Evolutionary conservation across 2,113 vertebrate species (phyloP).

Genomic region (Aleadryas rufinucha): DNA sequence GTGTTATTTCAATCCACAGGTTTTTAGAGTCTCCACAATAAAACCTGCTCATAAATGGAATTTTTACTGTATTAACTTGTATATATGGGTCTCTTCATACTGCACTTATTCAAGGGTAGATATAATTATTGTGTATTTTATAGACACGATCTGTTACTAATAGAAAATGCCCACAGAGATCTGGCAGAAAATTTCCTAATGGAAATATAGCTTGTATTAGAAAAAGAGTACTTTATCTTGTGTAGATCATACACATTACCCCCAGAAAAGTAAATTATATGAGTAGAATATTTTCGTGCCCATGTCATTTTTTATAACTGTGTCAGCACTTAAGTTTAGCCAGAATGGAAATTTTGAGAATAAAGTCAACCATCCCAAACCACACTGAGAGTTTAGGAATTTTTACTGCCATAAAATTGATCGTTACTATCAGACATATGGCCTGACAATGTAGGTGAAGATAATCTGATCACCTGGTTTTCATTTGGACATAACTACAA

Average conservation of each 20-base stretch:
- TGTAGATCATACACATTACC: background rate
- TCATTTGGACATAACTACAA: background rate
- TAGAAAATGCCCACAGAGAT: background rate
- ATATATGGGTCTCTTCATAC: background rate
- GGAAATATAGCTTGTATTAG: background rate
- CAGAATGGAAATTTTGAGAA: background rate
- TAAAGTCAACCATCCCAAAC: background rate
- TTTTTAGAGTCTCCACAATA: background rate
- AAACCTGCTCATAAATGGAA: background rate
- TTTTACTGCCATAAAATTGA: background rate
- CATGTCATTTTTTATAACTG: background rate
- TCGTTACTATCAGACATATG: background rate
- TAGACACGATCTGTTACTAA: background rate
- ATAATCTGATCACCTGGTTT: background rate
- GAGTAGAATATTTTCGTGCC: background rate
- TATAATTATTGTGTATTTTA: background rate
- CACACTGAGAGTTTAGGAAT: background rate
- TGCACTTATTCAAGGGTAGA: background rate
- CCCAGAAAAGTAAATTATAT: background rate
- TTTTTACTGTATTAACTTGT: background rate
- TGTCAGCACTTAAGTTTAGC: background rate
- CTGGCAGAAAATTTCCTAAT: background rate
- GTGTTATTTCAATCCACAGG: background rate
- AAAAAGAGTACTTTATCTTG: background rate
- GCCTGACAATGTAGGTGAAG: background rate